Conservation (phyloP, 2,797 vertebrate species). For the Tympanoctomys barrerae region DNA sequence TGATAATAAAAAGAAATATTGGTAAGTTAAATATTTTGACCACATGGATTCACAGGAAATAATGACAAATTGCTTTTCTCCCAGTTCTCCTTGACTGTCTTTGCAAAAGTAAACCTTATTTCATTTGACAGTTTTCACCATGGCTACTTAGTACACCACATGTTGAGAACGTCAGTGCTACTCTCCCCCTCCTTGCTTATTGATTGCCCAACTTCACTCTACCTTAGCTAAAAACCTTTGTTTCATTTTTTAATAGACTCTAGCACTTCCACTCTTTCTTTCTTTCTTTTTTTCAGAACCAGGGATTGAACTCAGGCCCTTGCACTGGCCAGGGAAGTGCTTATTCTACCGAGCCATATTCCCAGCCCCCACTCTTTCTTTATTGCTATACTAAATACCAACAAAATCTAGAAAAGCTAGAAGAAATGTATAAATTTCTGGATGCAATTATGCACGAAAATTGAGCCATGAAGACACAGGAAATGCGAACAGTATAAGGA, state of each 20-base stretch:
- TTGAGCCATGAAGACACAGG: not conserved
- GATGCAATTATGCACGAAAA: not conserved
- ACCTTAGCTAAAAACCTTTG: not conserved
- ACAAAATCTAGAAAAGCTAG: not conserved
- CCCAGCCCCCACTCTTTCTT: not conserved
- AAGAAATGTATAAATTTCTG: not conserved
- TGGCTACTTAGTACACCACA: not conserved
- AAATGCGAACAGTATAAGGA: not conserved
- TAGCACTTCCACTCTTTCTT: not conserved
- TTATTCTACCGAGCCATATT: no score
- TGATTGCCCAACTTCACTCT: accelerated
- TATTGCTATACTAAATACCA: not conserved
- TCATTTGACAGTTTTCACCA: constrained; percentile 10
- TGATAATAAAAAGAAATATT: constrained; percentile 46
- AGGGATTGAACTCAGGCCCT: no score
- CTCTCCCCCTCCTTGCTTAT: not conserved
- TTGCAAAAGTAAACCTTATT: constrained; percentile 18
- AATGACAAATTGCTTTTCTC: constrained; percentile 16
- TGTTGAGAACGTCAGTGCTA: not conserved
- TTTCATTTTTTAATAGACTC: not conserved
- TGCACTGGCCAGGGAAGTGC: no score
- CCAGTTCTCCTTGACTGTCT: not conserved
- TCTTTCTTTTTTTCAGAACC: no score
- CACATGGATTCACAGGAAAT: not conserved
- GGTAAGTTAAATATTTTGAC: not conserved